These are phyloP conservation scores for Tiliqua scincoides DNA, from an alignment of 2,113 vertebrate species.

Conservation along the genomic window DNA sequence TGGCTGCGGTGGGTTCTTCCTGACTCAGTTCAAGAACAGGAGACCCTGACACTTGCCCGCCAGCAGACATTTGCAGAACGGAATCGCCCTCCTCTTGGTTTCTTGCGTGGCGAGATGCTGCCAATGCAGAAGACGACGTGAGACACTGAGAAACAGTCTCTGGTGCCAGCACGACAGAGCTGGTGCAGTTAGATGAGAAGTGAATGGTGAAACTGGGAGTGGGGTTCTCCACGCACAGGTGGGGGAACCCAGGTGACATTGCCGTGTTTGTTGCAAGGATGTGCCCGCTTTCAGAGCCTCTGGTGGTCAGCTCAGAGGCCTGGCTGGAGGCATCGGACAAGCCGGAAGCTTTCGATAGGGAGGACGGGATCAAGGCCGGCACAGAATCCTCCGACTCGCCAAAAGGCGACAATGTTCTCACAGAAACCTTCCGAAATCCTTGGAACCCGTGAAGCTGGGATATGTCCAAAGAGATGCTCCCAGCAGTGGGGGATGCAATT, in stretches of 20 bases:
- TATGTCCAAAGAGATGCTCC: slow-evolving; percentile 80
- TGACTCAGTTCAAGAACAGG: neutral
- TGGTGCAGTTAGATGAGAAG: neutral
- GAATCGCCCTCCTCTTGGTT: neutral
- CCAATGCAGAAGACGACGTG: neutral
- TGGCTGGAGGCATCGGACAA: slow-evolving; percentile 49
- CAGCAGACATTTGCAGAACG: neutral
- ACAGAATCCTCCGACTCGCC: slow-evolving; percentile 88
- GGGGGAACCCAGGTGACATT: slow-evolving; percentile 33
- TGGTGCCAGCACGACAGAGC: neutral
- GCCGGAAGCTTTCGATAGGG: slow-evolving; percentile 51
- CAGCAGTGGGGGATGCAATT: slow-evolving; percentile 83
- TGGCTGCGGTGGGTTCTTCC: neutral
- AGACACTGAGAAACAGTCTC: neutral
- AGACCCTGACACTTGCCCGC: neutral
- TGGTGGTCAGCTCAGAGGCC: slow-evolving; percentile 33
- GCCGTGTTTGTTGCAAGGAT: slow-evolving; percentile 58
- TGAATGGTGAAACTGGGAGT: slow-evolving; percentile 30
- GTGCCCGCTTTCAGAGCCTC: slow-evolving; percentile 73
- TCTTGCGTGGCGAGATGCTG: neutral
- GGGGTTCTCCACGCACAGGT: slow-evolving; percentile 40
- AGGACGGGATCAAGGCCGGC: slow-evolving; percentile 82
- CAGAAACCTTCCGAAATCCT: slow-evolving; percentile 80
- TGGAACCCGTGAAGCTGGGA: slow-evolving; percentile 81
- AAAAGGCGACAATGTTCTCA: slow-evolving; percentile 85